Evolutionary conservation across 2,888 invertebrate genomes (phyloP).

Genomic region (Tipula lateralis): DNA sequence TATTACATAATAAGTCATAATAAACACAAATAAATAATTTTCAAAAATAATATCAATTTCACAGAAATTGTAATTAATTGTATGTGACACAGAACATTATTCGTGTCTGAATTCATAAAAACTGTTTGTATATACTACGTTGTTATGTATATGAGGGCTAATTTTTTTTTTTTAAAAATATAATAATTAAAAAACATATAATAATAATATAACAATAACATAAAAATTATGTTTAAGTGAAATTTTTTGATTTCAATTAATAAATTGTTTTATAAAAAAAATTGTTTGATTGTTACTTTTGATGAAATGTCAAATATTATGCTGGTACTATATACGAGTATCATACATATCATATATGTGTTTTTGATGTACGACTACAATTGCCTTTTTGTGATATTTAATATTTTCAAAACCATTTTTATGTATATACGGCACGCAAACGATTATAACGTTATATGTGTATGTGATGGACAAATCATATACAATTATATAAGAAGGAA

Average conservation of each 20-base stretch:
- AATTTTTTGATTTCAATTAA: constrained; percentile 16
- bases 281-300: neutral
- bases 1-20: neutral
- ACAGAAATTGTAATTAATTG: neutral
- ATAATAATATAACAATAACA: constrained; percentile 3
- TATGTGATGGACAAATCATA: no score
- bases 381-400: neutral
- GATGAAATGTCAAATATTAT: neutral
- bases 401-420: neutral
- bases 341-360: neutral
- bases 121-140: neutral
- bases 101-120: constrained; percentile 5
- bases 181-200: neutral
- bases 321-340: neutral
- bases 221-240: neutral
- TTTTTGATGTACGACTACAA: neutral
- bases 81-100: constrained; percentile 3
- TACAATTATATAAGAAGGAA: no score
- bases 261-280: neutral
- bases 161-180: no score
- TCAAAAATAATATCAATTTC: neutral
- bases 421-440: neutral
- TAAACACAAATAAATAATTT: neutral
- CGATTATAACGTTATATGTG: neutral
- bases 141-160: neutral